Percentiles rank a stretch among this genome's conserved stretches.
phyloP scores from a whole-genome alignment of 1,140 invertebrate species.

The Caerostris extrusa region DNA sequence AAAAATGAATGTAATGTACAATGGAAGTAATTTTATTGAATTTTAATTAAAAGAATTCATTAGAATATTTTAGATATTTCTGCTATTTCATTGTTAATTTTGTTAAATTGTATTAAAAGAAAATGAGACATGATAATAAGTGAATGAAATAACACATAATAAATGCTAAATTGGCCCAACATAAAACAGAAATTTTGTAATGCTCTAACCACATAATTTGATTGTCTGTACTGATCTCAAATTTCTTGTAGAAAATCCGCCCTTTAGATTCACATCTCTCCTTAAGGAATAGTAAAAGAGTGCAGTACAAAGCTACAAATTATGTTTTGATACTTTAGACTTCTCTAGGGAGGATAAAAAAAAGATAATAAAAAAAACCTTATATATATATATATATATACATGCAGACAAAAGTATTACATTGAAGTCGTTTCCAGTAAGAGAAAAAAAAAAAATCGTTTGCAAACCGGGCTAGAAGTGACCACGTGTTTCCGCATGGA shows the following conservation, averaged over 20 bases:
- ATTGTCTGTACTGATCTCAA: neutral
- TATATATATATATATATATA: neutral
- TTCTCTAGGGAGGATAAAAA: neutral
- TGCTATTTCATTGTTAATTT: too few species aligned
- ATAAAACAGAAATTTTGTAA: too few species aligned
- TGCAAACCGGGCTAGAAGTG: constrained; percentile 44
- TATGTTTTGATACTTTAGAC: neutral
- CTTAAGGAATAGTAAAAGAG: neutral
- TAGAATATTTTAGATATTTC: too few species aligned
- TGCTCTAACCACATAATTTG: neutral
- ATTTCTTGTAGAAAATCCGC: neutral
- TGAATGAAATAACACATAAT: too few species aligned
- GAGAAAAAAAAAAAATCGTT: neutral
- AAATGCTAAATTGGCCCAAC: too few species aligned
- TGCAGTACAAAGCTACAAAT: neutral
- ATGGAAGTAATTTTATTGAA: too few species aligned
- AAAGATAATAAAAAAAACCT: neutral
- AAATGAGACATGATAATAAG: too few species aligned
- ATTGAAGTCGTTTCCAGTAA: neutral
- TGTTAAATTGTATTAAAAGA: too few species aligned
- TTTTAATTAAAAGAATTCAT: too few species aligned
- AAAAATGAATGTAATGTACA: too few species aligned
- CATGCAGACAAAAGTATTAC: neutral
- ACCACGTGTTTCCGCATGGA: neutral
- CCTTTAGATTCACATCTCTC: neutral